These are phyloP conservation scores for Lagopus muta DNA, from an alignment of 2,113 vertebrate genomes.

Conservation along the genomic window DNA sequence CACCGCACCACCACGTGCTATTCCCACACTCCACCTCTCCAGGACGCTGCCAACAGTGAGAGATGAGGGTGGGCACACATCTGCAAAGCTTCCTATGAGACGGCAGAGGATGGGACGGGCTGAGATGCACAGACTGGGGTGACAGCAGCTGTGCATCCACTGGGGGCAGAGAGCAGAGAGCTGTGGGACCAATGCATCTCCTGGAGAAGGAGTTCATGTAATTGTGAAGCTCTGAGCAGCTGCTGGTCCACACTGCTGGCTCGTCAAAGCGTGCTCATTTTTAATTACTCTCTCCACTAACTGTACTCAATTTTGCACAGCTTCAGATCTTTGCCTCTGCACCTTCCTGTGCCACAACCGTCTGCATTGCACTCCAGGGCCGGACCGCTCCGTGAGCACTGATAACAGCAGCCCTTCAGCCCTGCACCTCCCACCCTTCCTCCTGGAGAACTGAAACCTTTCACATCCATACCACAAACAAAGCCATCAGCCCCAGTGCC, in stretches of 20 bases:
- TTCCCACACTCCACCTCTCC: background rate
- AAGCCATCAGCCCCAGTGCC: fast-evolving
- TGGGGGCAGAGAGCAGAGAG: background rate
- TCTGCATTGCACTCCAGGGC: background rate
- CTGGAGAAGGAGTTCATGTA: background rate
- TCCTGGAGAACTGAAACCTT: background rate
- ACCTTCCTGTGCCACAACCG: background rate
- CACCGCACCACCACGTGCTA: fast-evolving
- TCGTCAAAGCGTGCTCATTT: background rate
- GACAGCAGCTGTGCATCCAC: background rate
- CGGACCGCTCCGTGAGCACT: background rate
- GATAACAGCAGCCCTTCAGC: background rate
- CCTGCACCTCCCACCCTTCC: no score
- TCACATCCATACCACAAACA: background rate
- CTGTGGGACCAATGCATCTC: background rate
- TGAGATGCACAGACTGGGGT: background rate
- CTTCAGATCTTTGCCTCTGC: background rate
- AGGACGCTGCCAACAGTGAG: background rate
- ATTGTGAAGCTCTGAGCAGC: background rate
- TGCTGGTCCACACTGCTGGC: background rate
- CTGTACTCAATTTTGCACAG: background rate
- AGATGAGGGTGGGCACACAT: fast-evolving
- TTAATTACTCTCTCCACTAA: background rate
- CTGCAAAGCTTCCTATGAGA: background rate
- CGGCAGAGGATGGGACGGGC: background rate